These are phyloP conservation scores for Mormyrops attenuatus DNA, from an alignment of 2,797 vertebrate species.

Conservation along the genomic window DNA sequence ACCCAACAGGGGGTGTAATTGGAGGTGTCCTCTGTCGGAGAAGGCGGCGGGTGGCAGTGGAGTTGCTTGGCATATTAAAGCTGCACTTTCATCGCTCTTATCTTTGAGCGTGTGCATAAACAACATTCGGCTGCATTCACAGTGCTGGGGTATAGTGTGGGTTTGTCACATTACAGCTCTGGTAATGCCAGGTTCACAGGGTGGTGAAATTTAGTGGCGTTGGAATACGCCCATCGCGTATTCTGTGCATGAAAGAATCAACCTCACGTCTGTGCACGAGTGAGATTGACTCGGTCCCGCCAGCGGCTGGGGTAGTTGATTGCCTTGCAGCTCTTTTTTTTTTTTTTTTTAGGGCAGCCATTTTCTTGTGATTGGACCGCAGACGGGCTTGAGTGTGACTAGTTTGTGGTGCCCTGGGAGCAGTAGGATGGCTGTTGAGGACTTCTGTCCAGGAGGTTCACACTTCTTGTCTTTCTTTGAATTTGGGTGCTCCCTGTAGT, in stretches of 20 bases:
- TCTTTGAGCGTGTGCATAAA: neutral
- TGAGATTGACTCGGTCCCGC: neutral
- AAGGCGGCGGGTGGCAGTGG: neutral
- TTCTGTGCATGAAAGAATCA: neutral
- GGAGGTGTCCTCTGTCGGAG: neutral
- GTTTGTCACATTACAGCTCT: neutral
- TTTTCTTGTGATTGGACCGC: neutral
- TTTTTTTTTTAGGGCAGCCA: neutral
- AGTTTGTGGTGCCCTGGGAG: neutral
- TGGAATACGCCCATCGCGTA: neutral
- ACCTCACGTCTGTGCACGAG: neutral
- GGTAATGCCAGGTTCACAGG: neutral
- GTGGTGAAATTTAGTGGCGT: neutral
- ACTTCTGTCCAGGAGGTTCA: neutral
- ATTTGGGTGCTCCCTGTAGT: neutral
- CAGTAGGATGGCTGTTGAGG: neutral
- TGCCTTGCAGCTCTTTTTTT: neutral
- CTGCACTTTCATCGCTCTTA: neutral
- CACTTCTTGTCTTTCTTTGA: neutral
- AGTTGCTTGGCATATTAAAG: neutral
- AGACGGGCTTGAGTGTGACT: neutral
- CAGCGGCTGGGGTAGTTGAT: neutral
- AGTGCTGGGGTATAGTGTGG: neutral
- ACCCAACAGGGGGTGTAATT: neutral
- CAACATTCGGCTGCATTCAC: neutral